These are phyloP conservation scores for Triops longicaudatus DNA, from an alignment of 1,140 invertebrate species.

Conservation along the genomic window DNA sequence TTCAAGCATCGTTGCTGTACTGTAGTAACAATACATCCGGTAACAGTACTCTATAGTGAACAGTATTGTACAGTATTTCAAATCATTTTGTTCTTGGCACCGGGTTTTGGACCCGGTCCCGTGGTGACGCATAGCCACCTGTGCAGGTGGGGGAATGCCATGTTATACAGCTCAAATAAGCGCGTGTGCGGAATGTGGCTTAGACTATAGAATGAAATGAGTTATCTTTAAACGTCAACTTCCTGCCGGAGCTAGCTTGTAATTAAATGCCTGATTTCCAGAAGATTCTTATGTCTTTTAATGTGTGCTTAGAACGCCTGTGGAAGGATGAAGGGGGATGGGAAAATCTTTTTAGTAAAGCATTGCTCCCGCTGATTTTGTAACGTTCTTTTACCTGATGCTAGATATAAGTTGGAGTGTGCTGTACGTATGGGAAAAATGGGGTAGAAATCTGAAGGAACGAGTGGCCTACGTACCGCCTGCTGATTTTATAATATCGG, in stretches of 20 bases:
- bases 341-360: no score
- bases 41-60: no score
- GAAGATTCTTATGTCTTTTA: background rate
- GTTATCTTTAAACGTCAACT: background rate
- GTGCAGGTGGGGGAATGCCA: slow-evolving; percentile 6
- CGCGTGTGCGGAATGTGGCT: background rate
- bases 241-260: slow-evolving; percentile 10
- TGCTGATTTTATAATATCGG: slow-evolving; percentile 1
- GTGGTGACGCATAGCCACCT: slow-evolving; percentile 5
- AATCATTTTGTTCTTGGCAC: background rate
- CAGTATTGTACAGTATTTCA: no score
- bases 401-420: no score
- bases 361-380: no score
- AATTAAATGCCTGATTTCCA: background rate
- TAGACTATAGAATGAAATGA: background rate
- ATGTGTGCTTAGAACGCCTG: background rate
- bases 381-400: no score
- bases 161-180: background rate
- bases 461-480: background rate
- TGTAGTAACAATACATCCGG: no score
- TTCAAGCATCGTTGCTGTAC: no score
- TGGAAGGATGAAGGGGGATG: no score
- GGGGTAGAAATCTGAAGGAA: background rate
- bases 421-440: background rate
- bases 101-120: background rate